Evolutionary conservation across 2,113 vertebrate species (phyloP), one percentile per base, ranked within the genome.

Genomic region (Pygoscelis adeliae): DNA sequence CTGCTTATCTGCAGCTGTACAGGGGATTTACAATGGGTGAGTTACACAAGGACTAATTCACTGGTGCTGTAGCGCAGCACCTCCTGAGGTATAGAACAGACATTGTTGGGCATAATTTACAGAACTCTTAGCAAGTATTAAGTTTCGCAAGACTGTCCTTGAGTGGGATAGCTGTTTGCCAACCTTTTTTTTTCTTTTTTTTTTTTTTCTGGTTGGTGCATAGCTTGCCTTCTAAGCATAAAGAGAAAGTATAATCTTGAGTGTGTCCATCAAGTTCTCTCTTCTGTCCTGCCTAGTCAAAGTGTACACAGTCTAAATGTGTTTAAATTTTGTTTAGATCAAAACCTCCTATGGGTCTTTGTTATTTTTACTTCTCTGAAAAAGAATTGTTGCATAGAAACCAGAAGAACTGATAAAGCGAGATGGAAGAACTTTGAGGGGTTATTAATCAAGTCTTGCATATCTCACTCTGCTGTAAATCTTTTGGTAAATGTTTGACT

Each of bases 1-100:
- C 99, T 0, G 99, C 99, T 34, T 99, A 99, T 97, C 97, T 99
- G 63, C 99, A 99, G 98, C 98, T 99, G 1, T 99, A 99, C 98
- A 98, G 98, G 70, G 99, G 99, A n/a, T 99, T 99, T 88, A 99
- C 99, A 17, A 93, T 99, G 98, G 99, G 99, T 99, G 86, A 98
- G 98, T 94, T 16, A 21, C n/a, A 59, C 59, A 55, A 66, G 77
- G 53, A 21, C 50, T 58, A 17, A 29, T 18, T 38, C 44, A 27
- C 23, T 15, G 7, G 9, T 29, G 62, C 10, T 34, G 12, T 34
- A 20, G 27, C 38, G 40, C 44, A 74, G 55, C 78, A 58, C 34
- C 34, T 92, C 44, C 32, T 49, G 10, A 69, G 50, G 2, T 47
- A 6, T 1, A 13, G 63, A 49, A 2, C 47, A 77, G 30, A 13